Conservation (phyloP, 2,113 vertebrate genomes). For the Hippocampus comes region DNA sequence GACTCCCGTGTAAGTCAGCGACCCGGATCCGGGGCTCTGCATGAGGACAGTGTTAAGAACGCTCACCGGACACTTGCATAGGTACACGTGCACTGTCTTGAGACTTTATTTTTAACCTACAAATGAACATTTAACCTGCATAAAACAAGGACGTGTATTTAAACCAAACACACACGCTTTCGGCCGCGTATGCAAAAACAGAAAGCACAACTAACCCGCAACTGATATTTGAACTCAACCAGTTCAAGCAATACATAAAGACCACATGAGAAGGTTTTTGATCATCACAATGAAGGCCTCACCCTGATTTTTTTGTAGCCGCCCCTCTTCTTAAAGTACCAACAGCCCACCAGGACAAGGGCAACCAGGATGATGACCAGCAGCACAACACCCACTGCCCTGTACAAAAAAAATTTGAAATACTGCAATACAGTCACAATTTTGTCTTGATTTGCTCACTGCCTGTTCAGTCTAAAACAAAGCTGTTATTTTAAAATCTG, state of each 20-base stretch:
- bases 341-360: constrained; percentile 84
- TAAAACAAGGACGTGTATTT: too few species aligned
- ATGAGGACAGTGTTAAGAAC: constrained; percentile 5
- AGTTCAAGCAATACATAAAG: too few species aligned
- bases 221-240: too few species aligned
- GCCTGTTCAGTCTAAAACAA: too few species aligned
- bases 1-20: constrained; percentile 55
- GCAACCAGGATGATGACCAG: constrained; percentile 81
- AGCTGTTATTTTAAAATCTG: too few species aligned
- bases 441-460: too few species aligned
- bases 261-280: neutral
- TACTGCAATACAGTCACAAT: too few species aligned
- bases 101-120: neutral
- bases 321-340: constrained; percentile 84
- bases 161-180: too few species aligned
- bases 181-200: too few species aligned
- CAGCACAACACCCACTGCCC: constrained; percentile 84
- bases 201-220: too few species aligned
- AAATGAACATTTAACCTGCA: too few species aligned
- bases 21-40: constrained; percentile 44
- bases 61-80: neutral
- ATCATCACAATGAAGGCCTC: constrained; percentile 31
- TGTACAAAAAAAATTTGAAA: constrained; percentile 37
- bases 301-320: constrained; percentile 87
- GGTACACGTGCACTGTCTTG: neutral